Evolutionary conservation across 2,888 invertebrate genomes (phyloP).

Genomic region (Leptinotarsa juncta): DNA sequence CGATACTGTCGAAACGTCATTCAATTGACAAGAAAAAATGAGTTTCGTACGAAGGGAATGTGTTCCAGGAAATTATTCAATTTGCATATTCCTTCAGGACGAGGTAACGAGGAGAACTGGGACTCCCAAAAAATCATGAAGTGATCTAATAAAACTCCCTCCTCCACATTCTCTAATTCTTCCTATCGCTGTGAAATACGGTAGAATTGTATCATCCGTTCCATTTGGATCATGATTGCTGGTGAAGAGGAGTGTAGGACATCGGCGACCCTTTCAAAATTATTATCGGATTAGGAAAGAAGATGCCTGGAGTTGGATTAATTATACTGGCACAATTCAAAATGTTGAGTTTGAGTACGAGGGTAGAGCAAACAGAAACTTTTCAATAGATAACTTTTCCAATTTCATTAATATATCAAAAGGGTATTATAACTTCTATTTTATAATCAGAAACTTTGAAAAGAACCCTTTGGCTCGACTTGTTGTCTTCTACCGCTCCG

Average conservation of each 20-base stretch:
- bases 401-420: constrained; percentile 23
- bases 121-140: no score
- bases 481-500: constrained; percentile 9
- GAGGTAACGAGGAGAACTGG: no score
- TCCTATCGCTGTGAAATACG: not conserved
- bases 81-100: no score
- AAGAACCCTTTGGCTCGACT: constrained; percentile 13
- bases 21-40: no score
- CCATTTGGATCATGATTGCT: not conserved
- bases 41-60: no score
- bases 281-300: constrained; percentile 22
- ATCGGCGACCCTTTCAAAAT: not conserved
- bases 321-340: constrained; percentile 33
- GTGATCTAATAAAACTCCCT: no score
- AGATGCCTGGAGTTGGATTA: constrained; percentile 31
- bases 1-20: no score
- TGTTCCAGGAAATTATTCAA: no score
- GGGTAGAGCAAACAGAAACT: constrained; percentile 32
- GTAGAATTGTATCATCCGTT: not conserved
- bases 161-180: no score
- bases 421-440: constrained; percentile 19
- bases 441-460: constrained; percentile 12
- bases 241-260: not conserved
- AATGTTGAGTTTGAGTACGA: not conserved
- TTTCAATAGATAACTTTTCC: constrained; percentile 13